These are phyloP conservation scores for Rhodophaea formosa DNA, from an alignment of 2,888 invertebrate species.

Conservation along the genomic window DNA sequence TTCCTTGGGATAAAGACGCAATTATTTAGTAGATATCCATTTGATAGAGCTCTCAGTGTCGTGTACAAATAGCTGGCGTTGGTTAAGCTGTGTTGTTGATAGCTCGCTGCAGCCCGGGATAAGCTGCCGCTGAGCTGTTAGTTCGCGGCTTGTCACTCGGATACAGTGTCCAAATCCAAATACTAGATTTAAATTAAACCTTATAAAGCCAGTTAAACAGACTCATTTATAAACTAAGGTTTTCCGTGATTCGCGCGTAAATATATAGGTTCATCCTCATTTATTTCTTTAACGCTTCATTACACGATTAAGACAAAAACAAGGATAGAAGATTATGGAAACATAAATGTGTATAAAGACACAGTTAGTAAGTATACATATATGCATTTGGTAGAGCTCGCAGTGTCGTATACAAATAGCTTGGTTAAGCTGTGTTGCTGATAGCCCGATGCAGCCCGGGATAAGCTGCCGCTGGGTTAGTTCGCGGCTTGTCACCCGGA, in stretches of 20 bases:
- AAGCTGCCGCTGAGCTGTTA: slow-evolving; percentile 7
- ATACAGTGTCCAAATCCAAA: neutral
- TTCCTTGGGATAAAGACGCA: too few relatives aligned
- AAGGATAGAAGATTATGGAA: too few relatives aligned
- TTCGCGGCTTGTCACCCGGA: slow-evolving; percentile 2
- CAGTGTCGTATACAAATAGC: slow-evolving; percentile 5
- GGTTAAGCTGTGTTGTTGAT: slow-evolving; percentile 13
- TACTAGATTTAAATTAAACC: neutral
- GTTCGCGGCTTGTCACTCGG: slow-evolving; percentile 1
- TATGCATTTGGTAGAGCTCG: neutral
- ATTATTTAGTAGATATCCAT: too few relatives aligned
- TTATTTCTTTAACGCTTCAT: too few relatives aligned
- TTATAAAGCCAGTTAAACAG: too few relatives aligned
- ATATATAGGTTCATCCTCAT: too few relatives aligned
- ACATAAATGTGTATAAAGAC: too few relatives aligned
- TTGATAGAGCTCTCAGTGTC: neutral
- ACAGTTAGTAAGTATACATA: too few relatives aligned
- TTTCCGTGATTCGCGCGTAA: too few relatives aligned
- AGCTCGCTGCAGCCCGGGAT: slow-evolving; percentile 4
- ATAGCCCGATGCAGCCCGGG: slow-evolving; percentile 3
- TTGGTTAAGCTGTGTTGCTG: slow-evolving; percentile 10
- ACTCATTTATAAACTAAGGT: too few relatives aligned
- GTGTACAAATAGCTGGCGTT: slow-evolving; percentile 1
- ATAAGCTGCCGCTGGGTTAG: slow-evolving; percentile 3
- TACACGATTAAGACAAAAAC: too few relatives aligned